phyloP scores from a whole-genome alignment of 1,140 invertebrate genomes.

The Dreissena rostriformis region DNA sequence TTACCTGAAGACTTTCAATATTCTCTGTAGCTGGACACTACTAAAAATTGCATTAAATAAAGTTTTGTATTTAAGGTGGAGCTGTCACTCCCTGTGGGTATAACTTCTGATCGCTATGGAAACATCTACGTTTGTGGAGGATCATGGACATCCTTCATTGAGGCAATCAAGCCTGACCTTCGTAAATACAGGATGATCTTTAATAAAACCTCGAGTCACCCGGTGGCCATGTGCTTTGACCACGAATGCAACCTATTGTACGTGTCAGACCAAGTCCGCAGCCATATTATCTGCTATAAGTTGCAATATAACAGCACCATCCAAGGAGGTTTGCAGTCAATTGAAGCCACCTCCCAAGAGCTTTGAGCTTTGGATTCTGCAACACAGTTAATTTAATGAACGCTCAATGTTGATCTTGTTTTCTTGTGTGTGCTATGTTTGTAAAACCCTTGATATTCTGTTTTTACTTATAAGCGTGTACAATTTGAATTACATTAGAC shows the following conservation, averaged over 20 bases:
- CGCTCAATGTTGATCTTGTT: no score
- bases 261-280: conserved; percentile 30
- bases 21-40: no score
- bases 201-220: conserved; percentile 41
- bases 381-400: no score
- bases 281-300: conserved; percentile 33
- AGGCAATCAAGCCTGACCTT: conserved; percentile 42
- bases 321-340: conserved; percentile 19
- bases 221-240: conserved; percentile 38
- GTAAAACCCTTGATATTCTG: no score
- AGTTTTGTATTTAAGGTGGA: conserved; percentile 21
- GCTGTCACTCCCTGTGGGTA: conserved; percentile 23
- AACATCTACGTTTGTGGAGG: conserved; percentile 49
- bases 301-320: conserved; percentile 36
- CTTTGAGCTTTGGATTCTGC: no score
- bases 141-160: conserved; percentile 45
- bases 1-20: no score
- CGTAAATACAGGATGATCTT: conserved; percentile 34
- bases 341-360: background rate
- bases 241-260: conserved; percentile 22
- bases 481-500: no score
- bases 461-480: no score
- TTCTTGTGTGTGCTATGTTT: no score
- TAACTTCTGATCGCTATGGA: conserved; percentile 19
- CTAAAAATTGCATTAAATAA: no score